A percentile compares a stretch with the other conserved stretches of the same genome.
Conservation (phyloP, 2,797 vertebrate genomes). For the Argyrosomus regius region DNA sequence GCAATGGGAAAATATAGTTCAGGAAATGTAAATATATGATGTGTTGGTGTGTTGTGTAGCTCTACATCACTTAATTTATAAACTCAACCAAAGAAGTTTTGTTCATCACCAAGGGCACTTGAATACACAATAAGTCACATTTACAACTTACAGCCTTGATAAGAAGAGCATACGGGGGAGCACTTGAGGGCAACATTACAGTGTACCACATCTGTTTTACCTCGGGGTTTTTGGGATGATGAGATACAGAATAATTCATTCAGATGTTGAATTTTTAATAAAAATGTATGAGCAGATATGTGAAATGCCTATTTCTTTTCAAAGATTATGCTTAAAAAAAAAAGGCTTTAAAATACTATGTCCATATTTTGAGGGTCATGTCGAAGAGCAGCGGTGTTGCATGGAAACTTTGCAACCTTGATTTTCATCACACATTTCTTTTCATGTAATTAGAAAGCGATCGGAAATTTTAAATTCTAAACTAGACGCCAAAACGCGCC, state of each 20-base stretch:
- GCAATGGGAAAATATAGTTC: background rate
- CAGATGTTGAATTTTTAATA: slow-evolving; percentile 52
- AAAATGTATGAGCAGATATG: slow-evolving; percentile 36
- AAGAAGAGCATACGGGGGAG: slow-evolving; percentile 13
- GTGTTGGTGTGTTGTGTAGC: too few relatives aligned
- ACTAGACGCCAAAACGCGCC: too few relatives aligned
- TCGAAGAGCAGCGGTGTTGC: background rate
- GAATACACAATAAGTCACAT: slow-evolving; percentile 23
- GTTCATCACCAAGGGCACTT: slow-evolving; percentile 16
- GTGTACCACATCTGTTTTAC: slow-evolving; percentile 31
- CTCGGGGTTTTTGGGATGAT: slow-evolving; percentile 33
- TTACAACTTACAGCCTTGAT: slow-evolving; percentile 23
- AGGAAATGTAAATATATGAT: slow-evolving; percentile 5
- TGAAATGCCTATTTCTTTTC: slow-evolving; percentile 28
- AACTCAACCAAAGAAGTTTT: background rate
- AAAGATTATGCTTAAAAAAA: slow-evolving; percentile 26
- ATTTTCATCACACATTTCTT: background rate
- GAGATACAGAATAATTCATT: slow-evolving; percentile 65
- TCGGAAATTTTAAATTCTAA: background rate
- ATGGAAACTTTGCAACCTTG: background rate
- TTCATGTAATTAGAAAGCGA: background rate
- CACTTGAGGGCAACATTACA: slow-evolving; percentile 38
- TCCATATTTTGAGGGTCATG: slow-evolving; percentile 11
- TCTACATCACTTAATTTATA: background rate
- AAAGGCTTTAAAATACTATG: slow-evolving; percentile 3